Evolutionary conservation across 1,140 invertebrate genomes (phyloP).

Genomic region (Zaprionus nigranus): DNA sequence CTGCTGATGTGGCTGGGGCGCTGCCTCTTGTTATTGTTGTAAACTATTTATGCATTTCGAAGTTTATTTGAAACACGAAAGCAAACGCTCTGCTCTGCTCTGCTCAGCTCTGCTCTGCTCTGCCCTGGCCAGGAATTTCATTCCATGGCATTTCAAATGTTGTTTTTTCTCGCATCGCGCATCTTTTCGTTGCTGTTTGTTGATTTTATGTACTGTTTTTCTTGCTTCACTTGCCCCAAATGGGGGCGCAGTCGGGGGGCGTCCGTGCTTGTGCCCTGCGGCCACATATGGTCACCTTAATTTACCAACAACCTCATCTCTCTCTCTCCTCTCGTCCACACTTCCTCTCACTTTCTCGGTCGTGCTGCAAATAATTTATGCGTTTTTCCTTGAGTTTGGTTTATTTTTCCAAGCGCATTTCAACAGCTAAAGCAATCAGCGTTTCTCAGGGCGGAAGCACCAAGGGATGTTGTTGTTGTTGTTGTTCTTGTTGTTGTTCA

Average conservation of each 20-base stretch:
- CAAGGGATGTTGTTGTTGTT: conserved; percentile 60
- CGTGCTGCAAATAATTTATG: conserved; percentile 76
- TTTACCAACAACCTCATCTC: conserved; percentile 34
- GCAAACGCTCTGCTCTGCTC: conserved; percentile 20
- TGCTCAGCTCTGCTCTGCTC: not conserved
- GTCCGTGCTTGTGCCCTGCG: conserved; percentile 53
- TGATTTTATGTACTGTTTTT: conserved; percentile 83
- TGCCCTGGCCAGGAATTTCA: conserved; percentile 46
- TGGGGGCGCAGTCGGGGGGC: conserved; percentile 46
- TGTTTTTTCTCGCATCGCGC: conserved; percentile 42
- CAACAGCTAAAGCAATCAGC: conserved; percentile 79
- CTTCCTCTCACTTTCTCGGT: not conserved
- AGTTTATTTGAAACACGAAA: conserved; percentile 79
- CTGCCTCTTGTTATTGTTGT: conserved; percentile 75
- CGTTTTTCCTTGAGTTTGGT: conserved; percentile 77
- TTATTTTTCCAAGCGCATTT: conserved; percentile 82
- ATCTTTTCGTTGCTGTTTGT: conserved; percentile 62
- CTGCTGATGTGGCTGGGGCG: conserved; percentile 19
- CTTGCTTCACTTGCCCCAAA: conserved; percentile 68
- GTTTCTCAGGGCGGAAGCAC: conserved; percentile 70
- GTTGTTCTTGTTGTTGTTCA: conserved; percentile 1
- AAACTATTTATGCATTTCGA: conserved; percentile 82
- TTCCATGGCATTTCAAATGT: conserved; percentile 61
- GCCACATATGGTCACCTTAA: conserved; percentile 83
- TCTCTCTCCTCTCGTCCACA: too few species aligned